Evolutionary conservation across 2,888 invertebrate species (phyloP), one percentile per base, ranked within the genome.

Genomic region (Lysandra coridon): DNA sequence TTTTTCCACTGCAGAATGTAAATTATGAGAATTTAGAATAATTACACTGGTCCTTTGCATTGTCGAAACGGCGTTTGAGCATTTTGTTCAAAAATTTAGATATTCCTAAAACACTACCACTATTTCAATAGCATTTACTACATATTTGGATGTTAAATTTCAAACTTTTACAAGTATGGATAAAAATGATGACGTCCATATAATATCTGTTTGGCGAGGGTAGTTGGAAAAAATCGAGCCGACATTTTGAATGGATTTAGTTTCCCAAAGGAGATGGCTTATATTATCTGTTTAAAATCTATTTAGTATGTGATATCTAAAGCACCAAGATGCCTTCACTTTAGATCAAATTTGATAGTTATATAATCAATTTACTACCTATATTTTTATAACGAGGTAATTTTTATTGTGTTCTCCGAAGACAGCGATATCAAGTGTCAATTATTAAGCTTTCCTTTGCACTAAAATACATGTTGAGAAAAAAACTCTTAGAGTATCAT

Each of bases 241-340:
- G 6, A 64, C 62, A 62, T 64, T 64, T 64, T 64, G 64, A 64
- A 33, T 14, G 5, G 69, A 37, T 37, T 69, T 17, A 69, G 33
- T 37, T 33, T 37, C 33, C 33, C 33, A 10, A 33, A 33, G 33
- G 69, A 69, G 69, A 12, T 69, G 33, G 69, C 69, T 69, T 33
- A 69, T 33, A 69, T 69, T 69, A 23, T 12, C 10, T 2, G 17
- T 49, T 5, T 30, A 76, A 37, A 49, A 33, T 76, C 17, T 57
- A 76, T 57, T 57, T 57, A 33, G 53, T 76, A 76, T 76, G 76
- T 76, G 76, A 76, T 76, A 76, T 57, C 76, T 30, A 76, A 76
- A 76, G 76, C 76, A 76, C 76, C 76, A 17, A 49, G 76, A 76
- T 76, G 76, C 76, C 76, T 76, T 76, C 76, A 76, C 57, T 76